phyloP scores from a whole-genome alignment of 1,140 invertebrate genomes.

The Uloborus diversus region DNA sequence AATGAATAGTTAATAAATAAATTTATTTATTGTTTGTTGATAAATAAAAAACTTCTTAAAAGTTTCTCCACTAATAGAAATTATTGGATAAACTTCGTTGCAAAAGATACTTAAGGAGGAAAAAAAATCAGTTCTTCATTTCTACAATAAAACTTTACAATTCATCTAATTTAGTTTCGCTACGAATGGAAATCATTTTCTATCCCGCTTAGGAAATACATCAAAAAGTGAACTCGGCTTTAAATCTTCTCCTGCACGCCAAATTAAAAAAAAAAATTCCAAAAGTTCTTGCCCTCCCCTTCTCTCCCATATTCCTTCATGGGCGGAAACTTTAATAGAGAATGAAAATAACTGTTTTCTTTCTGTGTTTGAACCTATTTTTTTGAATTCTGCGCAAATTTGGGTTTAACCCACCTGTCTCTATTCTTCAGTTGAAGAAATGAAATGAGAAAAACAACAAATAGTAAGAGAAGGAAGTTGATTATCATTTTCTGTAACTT shows the following conservation, averaged over 20 bases:
- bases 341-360: background rate
- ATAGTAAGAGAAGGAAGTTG: background rate
- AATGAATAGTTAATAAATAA: no score
- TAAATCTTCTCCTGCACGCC: slow-evolving; percentile 16
- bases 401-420: slow-evolving; percentile 40
- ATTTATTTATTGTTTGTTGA: no score
- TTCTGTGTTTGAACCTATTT: background rate
- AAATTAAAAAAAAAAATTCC: slow-evolving; percentile 29
- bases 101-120: no score
- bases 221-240: slow-evolving; percentile 2
- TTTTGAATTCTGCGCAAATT: background rate
- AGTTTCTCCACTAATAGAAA: no score
- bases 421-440: slow-evolving; percentile 3
- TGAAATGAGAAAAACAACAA: no score
- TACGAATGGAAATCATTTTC: slow-evolving; percentile 8
- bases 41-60: no score
- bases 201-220: background rate
- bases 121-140: no score
- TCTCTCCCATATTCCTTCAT: background rate
- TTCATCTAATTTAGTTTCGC: slow-evolving; percentile 28
- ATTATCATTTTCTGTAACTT: slow-evolving; percentile 26
- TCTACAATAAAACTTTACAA: slow-evolving; percentile 30
- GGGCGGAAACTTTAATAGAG: background rate
- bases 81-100: no score
- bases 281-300: background rate